phyloP scores from a whole-genome alignment of 2,113 vertebrate genomes.

The Acanthisitta chloris region DNA sequence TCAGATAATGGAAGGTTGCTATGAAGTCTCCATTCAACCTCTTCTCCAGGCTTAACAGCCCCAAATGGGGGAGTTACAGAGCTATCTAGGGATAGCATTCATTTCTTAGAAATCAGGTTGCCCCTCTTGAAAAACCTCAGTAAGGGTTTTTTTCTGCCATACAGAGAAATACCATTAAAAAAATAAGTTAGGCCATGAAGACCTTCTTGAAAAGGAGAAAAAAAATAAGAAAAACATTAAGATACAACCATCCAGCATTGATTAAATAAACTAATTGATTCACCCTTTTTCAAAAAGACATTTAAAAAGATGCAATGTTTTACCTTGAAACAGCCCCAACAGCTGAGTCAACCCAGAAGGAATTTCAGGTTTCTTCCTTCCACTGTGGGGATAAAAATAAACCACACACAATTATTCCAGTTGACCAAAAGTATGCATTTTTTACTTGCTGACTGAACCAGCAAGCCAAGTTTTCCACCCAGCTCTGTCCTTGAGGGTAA shows the following conservation, averaged over 20 bases:
- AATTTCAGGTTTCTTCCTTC: neutral
- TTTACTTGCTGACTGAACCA: neutral
- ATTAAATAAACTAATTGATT: neutral
- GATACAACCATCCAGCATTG: neutral
- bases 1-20: too few species aligned
- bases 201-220: neutral
- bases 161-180: neutral
- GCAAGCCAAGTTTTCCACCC: neutral
- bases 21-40: too few species aligned
- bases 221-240: neutral
- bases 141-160: neutral
- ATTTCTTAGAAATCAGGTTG: neutral
- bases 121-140: neutral
- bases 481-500: neutral
- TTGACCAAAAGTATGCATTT: neutral
- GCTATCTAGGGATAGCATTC: neutral
- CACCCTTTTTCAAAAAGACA: neutral
- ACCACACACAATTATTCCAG: neutral
- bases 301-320: neutral
- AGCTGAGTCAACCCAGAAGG: neutral
- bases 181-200: neutral
- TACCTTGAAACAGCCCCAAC: neutral
- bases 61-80: neutral
- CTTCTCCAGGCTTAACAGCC: too few species aligned
- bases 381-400: neutral